A percentile compares a stretch with the other conserved stretches of the same genome.
phyloP scores from a whole-genome alignment of 2,888 invertebrate species.

The Schrankia costaestrigalis region DNA sequence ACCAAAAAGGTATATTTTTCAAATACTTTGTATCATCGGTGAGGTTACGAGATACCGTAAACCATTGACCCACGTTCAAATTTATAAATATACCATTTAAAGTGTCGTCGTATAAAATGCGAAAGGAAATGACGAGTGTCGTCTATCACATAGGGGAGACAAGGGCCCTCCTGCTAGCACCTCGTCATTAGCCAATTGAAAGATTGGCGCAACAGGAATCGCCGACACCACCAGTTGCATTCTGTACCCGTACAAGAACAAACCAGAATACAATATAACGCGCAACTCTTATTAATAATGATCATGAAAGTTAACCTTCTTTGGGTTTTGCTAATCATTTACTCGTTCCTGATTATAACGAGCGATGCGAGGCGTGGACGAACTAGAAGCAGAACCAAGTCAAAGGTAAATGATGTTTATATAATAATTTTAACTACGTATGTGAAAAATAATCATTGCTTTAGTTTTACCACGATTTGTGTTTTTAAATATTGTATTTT shows the following conservation, averaged over 20 bases:
- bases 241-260: constrained; percentile 42
- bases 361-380: constrained; percentile 84
- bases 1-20: no score
- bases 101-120: constrained; percentile 47
- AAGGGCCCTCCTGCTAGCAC: constrained; percentile 65
- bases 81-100: constrained; percentile 34
- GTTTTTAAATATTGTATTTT: no score
- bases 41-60: constrained; percentile 18
- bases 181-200: constrained; percentile 73
- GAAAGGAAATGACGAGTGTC: constrained; percentile 62
- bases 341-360: constrained; percentile 43
- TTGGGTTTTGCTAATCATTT: constrained; percentile 43
- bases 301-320: constrained; percentile 41
- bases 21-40: constrained; percentile 8
- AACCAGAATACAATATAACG: constrained; percentile 24
- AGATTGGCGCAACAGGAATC: constrained; percentile 61
- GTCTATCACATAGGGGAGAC: constrained; percentile 64
- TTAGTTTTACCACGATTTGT: no score
- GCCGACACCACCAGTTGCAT: constrained; percentile 50
- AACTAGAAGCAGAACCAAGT: constrained; percentile 86
- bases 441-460: no score
- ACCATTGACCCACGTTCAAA: constrained; percentile 29
- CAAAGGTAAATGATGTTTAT: constrained; percentile 83
- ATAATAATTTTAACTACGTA: no score
- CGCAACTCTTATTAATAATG: constrained; percentile 42